Evolutionary conservation across 2,113 vertebrate genomes (phyloP), one percentile per base, ranked within the genome.

Genomic region (Lagopus muta): DNA sequence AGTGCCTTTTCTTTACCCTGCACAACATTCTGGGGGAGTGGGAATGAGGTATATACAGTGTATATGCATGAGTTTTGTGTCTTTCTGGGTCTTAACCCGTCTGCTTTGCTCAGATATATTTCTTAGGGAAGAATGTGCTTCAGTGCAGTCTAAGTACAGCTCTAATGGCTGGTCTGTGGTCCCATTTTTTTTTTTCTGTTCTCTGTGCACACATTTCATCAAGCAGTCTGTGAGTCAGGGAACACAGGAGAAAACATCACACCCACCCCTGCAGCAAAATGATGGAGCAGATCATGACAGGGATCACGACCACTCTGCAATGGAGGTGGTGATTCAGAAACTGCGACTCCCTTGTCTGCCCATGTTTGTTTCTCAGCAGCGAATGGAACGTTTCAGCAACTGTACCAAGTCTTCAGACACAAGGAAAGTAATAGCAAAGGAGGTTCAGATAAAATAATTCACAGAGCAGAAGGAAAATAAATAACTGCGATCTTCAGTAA

Each of bases 1-100:
- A 45, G 20, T 45, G 30, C 30, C 30, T 45, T n/a, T 28, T 4
- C 42, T 21, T 42, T 18, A 38, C 34, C 60, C 25, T 17, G 24
- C 10, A 17, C 25, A 64, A 27, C 24, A 17, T 18, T 17, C 27
- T 27, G 61, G 40, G 42, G 30, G 20, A 45, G 19, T 22, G 42
- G 42, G 30, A 45, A 21, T 21, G 20, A 64, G 40, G 64, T 30
- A 42, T 43, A 22, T 13, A 58, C 7, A 13, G 6, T 6, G 2
- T 18, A 27, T 6, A 1, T 10, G 4, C 20, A 2, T 1, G 9
- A 16, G 13, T 0, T 30, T 10, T 74, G 74, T 16, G 54, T 18
- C 6, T 12, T 62, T 34, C 69, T 34, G 60, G 30, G 7, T 61
- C 34, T n/a, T 55, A 76, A 36, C 38, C n/a, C 8, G 20, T 22